Conservation (phyloP, 2,113 vertebrate species). For the Cheilinus undulatus region DNA sequence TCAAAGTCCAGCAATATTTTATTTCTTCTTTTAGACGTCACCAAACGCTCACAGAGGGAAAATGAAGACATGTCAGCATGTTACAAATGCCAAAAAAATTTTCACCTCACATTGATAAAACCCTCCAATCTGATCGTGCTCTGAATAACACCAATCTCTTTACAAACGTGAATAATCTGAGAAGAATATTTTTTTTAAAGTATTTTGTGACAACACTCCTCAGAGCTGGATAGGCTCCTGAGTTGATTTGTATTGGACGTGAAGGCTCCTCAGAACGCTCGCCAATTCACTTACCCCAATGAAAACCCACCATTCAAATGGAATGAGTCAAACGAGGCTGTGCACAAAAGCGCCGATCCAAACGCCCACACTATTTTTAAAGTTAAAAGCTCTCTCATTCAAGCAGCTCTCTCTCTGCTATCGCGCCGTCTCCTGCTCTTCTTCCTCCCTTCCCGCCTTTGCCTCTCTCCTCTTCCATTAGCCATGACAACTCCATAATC, state of each 20-base stretch:
- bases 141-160: constrained; percentile 23
- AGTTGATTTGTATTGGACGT: constrained; percentile 71
- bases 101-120: not conserved
- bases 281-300: constrained; percentile 65
- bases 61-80: constrained; percentile 5
- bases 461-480: constrained; percentile 42
- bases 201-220: constrained; percentile 51
- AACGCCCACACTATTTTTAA: constrained; percentile 60
- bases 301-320: constrained; percentile 64
- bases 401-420: constrained; percentile 13
- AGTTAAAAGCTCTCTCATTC: constrained; percentile 61
- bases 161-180: constrained; percentile 44
- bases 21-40: not conserved
- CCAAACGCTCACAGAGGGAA: not conserved
- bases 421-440: constrained; percentile 5
- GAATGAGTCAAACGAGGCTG: constrained; percentile 65
- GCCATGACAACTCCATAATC: constrained; percentile 62
- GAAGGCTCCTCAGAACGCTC: constrained; percentile 46
- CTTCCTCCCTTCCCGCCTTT: constrained; percentile 29
- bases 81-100: not conserved
- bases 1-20: not conserved
- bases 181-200: constrained; percentile 22
- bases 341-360: constrained; percentile 56
- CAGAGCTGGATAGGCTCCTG: constrained; percentile 47
- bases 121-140: constrained; percentile 23